Conservation (phyloP, 1,140 invertebrate genomes). For the Acromyrmex charruanus region DNA sequence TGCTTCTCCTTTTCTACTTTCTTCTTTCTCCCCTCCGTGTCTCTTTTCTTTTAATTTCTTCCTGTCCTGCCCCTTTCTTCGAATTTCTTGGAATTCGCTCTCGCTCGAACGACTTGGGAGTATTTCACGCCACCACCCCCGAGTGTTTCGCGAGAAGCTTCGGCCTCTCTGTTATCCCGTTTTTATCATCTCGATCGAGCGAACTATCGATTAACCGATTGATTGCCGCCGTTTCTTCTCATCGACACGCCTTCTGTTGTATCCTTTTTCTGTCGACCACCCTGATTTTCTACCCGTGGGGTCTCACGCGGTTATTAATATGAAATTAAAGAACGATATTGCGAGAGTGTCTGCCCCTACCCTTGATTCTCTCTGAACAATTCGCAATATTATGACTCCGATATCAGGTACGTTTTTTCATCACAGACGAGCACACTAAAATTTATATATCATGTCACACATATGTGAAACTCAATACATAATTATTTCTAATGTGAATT, state of each 20-base stretch:
- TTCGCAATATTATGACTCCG: neutral
- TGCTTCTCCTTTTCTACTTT: neutral
- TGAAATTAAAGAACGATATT: constrained; percentile 52
- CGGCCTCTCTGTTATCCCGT: neutral
- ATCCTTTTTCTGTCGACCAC: constrained; percentile 40
- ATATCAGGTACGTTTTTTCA: neutral
- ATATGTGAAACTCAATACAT: neutral
- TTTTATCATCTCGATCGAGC: constrained; percentile 28
- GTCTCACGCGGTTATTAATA: neutral
- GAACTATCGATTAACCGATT: constrained; percentile 69
- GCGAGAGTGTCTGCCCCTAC: neutral
- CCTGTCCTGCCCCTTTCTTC: constrained; percentile 35
- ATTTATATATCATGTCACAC: neutral
- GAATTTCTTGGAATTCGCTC: constrained; percentile 26
- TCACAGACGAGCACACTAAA: no score
- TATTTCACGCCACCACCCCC: constrained; percentile 38
- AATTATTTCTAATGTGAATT: neutral
- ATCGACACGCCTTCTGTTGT: constrained; percentile 35
- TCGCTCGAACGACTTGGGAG: constrained; percentile 18
- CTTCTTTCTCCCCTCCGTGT: neutral
- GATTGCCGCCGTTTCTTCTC: constrained; percentile 50
- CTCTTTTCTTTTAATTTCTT: neutral
- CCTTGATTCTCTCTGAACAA: neutral
- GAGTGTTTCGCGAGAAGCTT: constrained; percentile 34
- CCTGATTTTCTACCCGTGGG: constrained; percentile 19